Evolutionary conservation across 2,888 invertebrate genomes (phyloP).

Genomic region (Gymnoscelis rufifasciata): DNA sequence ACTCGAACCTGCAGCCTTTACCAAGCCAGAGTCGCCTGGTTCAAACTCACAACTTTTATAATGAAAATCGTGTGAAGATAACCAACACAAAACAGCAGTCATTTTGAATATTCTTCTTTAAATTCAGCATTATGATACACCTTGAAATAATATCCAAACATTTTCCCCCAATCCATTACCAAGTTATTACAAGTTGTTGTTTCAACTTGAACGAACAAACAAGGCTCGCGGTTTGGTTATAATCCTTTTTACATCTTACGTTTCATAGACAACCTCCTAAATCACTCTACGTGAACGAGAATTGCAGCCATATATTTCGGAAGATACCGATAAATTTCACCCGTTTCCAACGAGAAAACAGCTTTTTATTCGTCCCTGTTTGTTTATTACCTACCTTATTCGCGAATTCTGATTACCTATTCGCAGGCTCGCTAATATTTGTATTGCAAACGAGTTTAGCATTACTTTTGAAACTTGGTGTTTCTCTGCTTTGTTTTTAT

Average conservation of each 20-base stretch:
- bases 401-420: conserved; percentile 40
- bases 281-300: conserved; percentile 50
- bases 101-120: too few relatives aligned
- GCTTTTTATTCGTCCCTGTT: conserved; percentile 58
- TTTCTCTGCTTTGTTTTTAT: conserved; percentile 30
- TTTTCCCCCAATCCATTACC: background rate
- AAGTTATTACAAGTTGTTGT: background rate
- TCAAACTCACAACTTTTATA: too few relatives aligned
- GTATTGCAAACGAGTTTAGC: conserved; percentile 31
- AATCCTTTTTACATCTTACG: conserved; percentile 54
- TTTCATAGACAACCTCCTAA: conserved; percentile 54
- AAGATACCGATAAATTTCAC: conserved; percentile 62
- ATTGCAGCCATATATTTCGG: conserved; percentile 60
- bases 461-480: conserved; percentile 11
- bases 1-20: too few relatives aligned
- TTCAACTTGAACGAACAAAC: conserved; percentile 5
- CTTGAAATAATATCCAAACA: background rate
- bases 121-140: too few relatives aligned
- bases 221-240: conserved; percentile 22
- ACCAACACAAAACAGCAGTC: too few relatives aligned
- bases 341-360: conserved; percentile 53
- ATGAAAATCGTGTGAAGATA: too few relatives aligned
- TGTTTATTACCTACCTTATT: conserved; percentile 57
- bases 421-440: conserved; percentile 32
- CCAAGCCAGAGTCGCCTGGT: too few relatives aligned